A percentile compares a stretch with the other conserved stretches of the same genome.
These are phyloP conservation scores for Danio aesculapii DNA, from an alignment of 2,797 vertebrate species.

Conservation along the genomic window DNA sequence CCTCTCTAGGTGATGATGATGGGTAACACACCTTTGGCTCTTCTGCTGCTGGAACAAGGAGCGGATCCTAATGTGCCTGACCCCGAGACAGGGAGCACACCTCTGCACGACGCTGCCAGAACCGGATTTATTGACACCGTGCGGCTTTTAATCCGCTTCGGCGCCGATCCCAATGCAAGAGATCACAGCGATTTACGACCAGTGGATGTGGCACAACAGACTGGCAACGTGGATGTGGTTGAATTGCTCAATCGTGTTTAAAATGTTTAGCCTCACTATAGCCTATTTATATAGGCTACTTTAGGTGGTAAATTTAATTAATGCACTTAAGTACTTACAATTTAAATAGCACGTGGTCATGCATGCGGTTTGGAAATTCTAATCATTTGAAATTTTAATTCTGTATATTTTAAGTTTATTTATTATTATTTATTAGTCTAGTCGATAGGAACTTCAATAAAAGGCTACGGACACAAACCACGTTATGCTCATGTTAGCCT, in stretches of 20 bases:
- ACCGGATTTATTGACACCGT: constrained; percentile 76
- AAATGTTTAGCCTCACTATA: background rate
- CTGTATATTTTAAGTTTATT: too few relatives aligned
- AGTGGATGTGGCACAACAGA: constrained; percentile 70
- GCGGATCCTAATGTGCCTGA: constrained; percentile 76
- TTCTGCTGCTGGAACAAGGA: constrained; percentile 67
- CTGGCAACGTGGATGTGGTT: constrained; percentile 62
- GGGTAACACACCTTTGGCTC: constrained; percentile 73
- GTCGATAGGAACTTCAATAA: too few relatives aligned
- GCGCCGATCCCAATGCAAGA: constrained; percentile 65
- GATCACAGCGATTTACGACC: constrained; percentile 66
- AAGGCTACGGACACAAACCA: too few relatives aligned
- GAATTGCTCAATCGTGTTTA: constrained; percentile 65
- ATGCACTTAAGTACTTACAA: too few relatives aligned
- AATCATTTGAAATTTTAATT: too few relatives aligned
- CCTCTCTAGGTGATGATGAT: constrained; percentile 82
- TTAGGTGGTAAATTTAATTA: too few relatives aligned
- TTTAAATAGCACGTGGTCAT: too few relatives aligned
- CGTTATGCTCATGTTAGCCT: too few relatives aligned
- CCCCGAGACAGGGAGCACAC: constrained; percentile 67
- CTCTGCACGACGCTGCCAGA: constrained; percentile 81
- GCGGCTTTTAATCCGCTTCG: constrained; percentile 63
- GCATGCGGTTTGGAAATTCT: too few relatives aligned
- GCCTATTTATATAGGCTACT: too few relatives aligned
- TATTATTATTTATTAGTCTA: too few relatives aligned